A percentile compares a stretch with the other conserved stretches of the same genome.
Conservation (phyloP, 2,113 vertebrate species). For the Colistium nudipinnis region DNA sequence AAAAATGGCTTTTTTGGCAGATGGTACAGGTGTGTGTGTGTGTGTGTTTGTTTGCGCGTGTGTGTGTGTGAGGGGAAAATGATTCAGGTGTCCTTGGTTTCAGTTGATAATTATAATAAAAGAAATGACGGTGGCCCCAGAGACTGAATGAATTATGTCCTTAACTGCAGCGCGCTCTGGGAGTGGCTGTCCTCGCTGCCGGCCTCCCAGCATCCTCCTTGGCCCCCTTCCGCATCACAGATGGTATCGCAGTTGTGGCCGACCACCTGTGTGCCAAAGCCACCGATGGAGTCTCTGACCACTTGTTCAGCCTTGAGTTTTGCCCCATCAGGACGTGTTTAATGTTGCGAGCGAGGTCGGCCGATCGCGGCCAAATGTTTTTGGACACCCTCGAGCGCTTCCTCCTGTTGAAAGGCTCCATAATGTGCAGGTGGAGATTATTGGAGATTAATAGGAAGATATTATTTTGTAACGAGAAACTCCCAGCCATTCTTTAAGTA, state of each 20-base stretch:
- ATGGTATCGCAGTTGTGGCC: conserved; percentile 52
- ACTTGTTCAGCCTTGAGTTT: conserved; percentile 51
- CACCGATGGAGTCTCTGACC: conserved; percentile 37
- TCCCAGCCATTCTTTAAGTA: conserved; percentile 11
- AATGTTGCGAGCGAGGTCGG: conserved; percentile 60
- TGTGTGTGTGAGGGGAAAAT: conserved; percentile 22
- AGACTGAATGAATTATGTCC: conserved; percentile 64
- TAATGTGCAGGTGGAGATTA: conserved; percentile 22
- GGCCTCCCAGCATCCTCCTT: conserved; percentile 64
- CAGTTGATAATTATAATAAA: conserved; percentile 65
- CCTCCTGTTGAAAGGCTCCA: conserved; percentile 8
- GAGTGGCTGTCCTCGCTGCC: conserved; percentile 55
- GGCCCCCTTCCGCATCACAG: conserved; percentile 56
- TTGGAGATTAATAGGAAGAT: not conserved
- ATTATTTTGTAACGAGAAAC: conserved; percentile 41
- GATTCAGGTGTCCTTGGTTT: conserved; percentile 62
- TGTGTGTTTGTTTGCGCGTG: conserved; percentile 5
- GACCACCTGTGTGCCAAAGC: conserved; percentile 65
- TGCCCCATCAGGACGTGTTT: conserved; percentile 42
- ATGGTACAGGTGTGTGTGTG: conserved; percentile 33
- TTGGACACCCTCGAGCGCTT: conserved; percentile 6
- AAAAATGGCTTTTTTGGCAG: conserved; percentile 73
- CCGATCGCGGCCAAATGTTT: conserved; percentile 24
- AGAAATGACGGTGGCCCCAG: conserved; percentile 39
- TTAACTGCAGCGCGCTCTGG: conserved; percentile 49